A percentile compares a stretch with the other conserved stretches of the same genome.
phyloP scores from a whole-genome alignment of 2,888 invertebrate species.

The Prenolepis imparis region DNA sequence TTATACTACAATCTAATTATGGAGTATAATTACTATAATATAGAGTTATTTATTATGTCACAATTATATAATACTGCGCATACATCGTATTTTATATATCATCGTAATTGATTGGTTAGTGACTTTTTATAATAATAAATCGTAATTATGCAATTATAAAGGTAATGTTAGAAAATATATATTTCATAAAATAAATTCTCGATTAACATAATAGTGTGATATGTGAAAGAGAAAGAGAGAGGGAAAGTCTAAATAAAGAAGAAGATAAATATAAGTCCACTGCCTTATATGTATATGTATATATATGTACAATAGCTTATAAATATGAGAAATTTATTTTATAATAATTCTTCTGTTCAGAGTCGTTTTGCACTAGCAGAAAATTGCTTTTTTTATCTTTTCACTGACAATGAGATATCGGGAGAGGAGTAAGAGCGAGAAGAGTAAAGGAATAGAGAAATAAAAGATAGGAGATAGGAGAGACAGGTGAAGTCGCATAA shows the following conservation, averaged over 20 bases:
- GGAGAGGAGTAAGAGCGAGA: too few species aligned
- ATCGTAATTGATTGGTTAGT: slow-evolving; percentile 11
- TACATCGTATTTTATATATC: background rate
- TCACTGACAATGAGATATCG: too few species aligned
- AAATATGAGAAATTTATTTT: background rate
- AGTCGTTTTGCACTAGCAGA: background rate
- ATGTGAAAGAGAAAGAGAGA: too few species aligned
- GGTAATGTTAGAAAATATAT: background rate
- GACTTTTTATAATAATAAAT: background rate
- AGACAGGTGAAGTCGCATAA: background rate
- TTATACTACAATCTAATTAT: background rate
- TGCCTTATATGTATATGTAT: too few species aligned
- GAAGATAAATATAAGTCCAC: background rate
- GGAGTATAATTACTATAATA: background rate
- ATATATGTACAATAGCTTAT: too few species aligned
- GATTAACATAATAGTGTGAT: background rate
- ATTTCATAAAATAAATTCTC: background rate
- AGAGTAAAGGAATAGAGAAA: too few species aligned
- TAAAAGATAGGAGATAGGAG: too few species aligned
- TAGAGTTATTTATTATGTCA: slow-evolving; percentile 17
- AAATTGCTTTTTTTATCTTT: background rate
- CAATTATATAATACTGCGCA: background rate
- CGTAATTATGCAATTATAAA: background rate
- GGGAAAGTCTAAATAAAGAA: too few species aligned
- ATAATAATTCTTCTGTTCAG: background rate